A percentile compares a stretch with the other conserved stretches of the same genome.
These are phyloP conservation scores for Nycticebus coucang DNA, from an alignment of 2,113 vertebrate genomes.

Conservation along the genomic window DNA sequence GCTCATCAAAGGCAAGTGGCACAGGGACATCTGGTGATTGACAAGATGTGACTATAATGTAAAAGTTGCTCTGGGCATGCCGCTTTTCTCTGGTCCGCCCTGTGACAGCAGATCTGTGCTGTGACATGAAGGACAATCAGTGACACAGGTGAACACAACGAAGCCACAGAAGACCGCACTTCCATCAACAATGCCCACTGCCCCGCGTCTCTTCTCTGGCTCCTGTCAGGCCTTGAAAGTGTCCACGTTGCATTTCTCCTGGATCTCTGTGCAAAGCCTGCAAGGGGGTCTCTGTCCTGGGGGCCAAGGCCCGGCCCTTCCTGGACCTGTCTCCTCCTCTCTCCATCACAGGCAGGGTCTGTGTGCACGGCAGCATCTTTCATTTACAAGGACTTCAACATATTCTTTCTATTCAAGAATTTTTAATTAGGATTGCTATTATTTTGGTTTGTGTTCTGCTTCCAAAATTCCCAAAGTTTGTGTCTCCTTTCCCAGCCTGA, in stretches of 20 bases:
- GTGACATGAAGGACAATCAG: neutral
- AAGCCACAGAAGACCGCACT: rapidly evolving
- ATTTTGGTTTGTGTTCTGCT: neutral
- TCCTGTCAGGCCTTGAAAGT: neutral
- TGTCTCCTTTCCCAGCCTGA: neutral
- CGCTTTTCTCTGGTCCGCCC: rapidly evolving
- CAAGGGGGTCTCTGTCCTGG: neutral
- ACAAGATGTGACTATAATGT: rapidly evolving
- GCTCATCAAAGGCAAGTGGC: rapidly evolving
- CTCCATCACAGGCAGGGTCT: neutral
- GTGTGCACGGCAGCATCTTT: rapidly evolving
- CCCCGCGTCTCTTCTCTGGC: rapidly evolving
- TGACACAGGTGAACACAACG: rapidly evolving
- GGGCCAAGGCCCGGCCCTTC: rapidly evolving
- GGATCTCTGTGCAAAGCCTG: neutral
- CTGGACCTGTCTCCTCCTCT: rapidly evolving
- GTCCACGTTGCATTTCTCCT: rapidly evolving
- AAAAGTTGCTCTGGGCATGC: rapidly evolving
- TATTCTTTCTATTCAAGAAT: neutral
- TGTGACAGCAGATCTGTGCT: neutral
- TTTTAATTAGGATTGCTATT: neutral
- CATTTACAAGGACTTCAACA: neutral
- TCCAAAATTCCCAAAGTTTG: neutral
- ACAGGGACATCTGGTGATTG: rapidly evolving
- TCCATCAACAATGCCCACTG: rapidly evolving